phyloP scores from a whole-genome alignment of 2,113 vertebrate species.

The Mormyrus iriodes region DNA sequence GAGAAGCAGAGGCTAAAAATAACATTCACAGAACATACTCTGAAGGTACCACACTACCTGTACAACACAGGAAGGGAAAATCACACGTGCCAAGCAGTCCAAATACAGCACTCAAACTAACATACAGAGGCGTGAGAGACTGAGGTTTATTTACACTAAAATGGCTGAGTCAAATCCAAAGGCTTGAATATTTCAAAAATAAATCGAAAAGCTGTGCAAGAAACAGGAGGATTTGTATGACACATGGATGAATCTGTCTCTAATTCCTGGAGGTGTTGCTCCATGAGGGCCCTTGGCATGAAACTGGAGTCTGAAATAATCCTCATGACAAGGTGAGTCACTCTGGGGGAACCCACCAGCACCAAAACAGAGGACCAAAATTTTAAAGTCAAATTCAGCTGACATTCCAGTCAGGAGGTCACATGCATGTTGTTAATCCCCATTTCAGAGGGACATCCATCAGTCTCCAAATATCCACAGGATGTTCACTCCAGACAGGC shows the following conservation, averaged over 20 bases:
- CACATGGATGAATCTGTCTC: neutral
- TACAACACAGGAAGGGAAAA: neutral
- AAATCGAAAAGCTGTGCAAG: neutral
- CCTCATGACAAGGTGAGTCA: neutral
- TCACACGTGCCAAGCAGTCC: neutral
- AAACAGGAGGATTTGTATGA: neutral
- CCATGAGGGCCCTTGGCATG: neutral
- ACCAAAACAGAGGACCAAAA: neutral
- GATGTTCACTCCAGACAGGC: conserved; percentile 87
- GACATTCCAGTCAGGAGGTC: neutral
- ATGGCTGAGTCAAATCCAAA: neutral
- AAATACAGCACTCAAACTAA: neutral
- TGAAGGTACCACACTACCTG: neutral
- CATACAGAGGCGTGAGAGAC: neutral
- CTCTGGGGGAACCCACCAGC: neutral
- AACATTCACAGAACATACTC: neutral
- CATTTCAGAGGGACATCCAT: conserved; percentile 15
- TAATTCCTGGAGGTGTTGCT: neutral
- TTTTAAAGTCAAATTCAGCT: neutral
- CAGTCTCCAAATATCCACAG: conserved; percentile 85
- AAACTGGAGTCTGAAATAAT: neutral
- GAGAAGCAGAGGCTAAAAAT: neutral
- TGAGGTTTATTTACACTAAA: neutral
- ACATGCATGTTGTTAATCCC: neutral
- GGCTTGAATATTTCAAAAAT: neutral